Percentiles rank a stretch among this genome's conserved stretches.
Conservation (phyloP, 2,113 vertebrate genomes). For the Etia nguti region DNA sequence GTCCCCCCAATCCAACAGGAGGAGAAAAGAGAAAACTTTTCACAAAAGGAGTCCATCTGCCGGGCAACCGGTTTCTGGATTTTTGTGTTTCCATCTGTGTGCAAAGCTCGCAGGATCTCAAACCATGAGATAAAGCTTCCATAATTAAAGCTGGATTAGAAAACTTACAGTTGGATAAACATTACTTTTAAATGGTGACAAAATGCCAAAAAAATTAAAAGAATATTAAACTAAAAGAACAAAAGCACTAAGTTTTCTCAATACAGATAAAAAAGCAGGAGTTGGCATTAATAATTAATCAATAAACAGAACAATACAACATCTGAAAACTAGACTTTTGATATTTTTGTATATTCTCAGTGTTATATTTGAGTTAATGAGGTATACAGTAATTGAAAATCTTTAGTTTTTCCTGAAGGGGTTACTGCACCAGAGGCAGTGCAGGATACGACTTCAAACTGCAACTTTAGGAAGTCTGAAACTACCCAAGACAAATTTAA, state of each 20-base stretch:
- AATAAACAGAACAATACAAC: background rate
- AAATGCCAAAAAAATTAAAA: background rate
- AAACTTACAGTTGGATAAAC: background rate
- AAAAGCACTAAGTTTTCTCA: background rate
- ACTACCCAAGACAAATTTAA: background rate
- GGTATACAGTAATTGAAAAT: background rate
- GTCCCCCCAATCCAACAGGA: background rate
- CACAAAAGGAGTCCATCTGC: background rate
- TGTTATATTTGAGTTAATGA: background rate
- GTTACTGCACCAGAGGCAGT: background rate
- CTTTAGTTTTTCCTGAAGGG: background rate
- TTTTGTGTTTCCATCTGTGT: background rate
- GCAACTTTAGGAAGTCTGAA: background rate
- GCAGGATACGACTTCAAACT: background rate
- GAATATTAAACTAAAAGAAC: background rate
- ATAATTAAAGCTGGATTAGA: background rate
- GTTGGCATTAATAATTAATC: background rate
- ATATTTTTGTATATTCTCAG: background rate
- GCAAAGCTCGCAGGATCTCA: background rate
- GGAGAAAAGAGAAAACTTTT: background rate
- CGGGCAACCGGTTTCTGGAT: background rate
- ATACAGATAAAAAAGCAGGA: background rate
- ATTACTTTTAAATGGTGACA: background rate
- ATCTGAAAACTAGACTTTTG: background rate
- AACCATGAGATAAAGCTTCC: background rate